phyloP scores from a whole-genome alignment of 2,113 vertebrate genomes.

The Lophura nycthemera region DNA sequence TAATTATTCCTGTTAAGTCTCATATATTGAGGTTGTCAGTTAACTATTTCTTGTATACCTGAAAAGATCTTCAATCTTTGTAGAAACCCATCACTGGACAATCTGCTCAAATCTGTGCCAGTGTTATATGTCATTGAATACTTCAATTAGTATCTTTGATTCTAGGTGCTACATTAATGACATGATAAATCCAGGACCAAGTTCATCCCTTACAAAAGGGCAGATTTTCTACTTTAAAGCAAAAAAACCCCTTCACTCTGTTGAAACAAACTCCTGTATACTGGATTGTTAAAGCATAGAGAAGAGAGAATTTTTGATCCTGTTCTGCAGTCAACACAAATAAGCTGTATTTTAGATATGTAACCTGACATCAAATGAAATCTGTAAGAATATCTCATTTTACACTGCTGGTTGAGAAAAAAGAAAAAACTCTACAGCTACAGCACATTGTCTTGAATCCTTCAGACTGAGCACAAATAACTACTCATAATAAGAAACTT shows the following conservation, averaged over 20 bases:
- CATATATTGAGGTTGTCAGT: background rate
- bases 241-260: background rate
- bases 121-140: background rate
- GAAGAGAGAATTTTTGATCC: background rate
- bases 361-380: background rate
- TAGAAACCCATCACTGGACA: background rate
- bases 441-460: background rate
- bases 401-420: background rate
- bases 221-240: background rate
- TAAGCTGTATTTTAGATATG: background rate
- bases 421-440: background rate
- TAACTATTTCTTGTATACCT: constrained; percentile 42
- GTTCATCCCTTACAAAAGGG: background rate
- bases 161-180: background rate
- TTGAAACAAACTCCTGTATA: background rate
- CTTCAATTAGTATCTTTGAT: background rate
- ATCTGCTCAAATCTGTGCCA: background rate
- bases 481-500: background rate
- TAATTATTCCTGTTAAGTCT: constrained; percentile 25
- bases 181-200: background rate
- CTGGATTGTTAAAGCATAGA: background rate
- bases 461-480: constrained; percentile 16
- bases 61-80: background rate
- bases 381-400: background rate
- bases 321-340: background rate